A percentile compares a stretch with the other conserved stretches of the same genome.
Evolutionary conservation across 2,113 vertebrate genomes (phyloP).

Genomic region (Coptodon bakossiorum): DNA sequence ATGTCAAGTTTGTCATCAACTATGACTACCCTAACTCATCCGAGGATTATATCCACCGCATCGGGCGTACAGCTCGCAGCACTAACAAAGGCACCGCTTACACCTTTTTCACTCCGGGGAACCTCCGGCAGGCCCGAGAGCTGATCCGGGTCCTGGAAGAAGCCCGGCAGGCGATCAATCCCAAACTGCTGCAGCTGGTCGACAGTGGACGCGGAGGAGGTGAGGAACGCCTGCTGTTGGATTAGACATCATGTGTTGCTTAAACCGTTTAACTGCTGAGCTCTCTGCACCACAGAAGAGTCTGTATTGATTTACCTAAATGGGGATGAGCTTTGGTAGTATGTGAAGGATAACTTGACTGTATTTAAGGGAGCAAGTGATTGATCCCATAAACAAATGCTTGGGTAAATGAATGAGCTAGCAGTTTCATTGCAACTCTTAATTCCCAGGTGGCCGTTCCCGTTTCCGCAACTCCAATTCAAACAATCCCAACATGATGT

Average conservation of each 20-base stretch:
- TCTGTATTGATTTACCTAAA: not conserved
- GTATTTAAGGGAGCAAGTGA: not conserved
- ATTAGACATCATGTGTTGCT: not conserved
- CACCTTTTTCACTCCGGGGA: slow-evolving; percentile 96
- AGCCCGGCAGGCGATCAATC: slow-evolving; percentile 93
- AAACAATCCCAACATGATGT: slow-evolving; percentile 97
- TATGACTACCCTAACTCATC: slow-evolving; percentile 98
- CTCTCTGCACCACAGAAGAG: not conserved
- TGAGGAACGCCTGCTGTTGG: not conserved
- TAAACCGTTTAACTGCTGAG: not conserved
- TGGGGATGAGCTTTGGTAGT: not conserved
- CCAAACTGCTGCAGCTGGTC: slow-evolving; percentile 93
- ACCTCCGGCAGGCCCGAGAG: slow-evolving; percentile 91
- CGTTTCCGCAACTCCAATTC: slow-evolving; percentile 83
- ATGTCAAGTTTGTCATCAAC: slow-evolving; percentile 99
- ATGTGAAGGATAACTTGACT: not conserved
- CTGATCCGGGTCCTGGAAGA: slow-evolving; percentile 92
- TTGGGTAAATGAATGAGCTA: not conserved
- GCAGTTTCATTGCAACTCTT: not conserved
- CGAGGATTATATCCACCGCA: slow-evolving; percentile 95
- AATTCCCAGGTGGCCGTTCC: slow-evolving; percentile 79
- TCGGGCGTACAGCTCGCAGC: slow-evolving; percentile 93
- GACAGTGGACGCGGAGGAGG: slow-evolving; percentile 76
- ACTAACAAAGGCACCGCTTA: slow-evolving; percentile 98
- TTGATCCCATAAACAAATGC: not conserved